Conservation (phyloP, 2,113 vertebrate genomes). For the Brienomyrus longianalis region DNA sequence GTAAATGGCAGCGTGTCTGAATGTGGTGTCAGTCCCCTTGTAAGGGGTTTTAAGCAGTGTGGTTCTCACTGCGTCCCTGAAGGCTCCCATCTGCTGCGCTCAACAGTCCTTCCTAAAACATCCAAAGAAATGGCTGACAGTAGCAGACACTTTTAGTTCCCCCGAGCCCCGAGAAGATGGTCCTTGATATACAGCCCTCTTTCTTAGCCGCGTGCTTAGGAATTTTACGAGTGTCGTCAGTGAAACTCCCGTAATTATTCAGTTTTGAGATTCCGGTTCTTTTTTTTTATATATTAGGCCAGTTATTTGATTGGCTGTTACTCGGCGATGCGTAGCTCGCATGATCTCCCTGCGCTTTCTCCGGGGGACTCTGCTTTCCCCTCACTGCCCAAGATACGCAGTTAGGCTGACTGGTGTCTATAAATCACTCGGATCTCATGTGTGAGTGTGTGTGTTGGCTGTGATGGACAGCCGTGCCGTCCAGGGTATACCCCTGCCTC, state of each 20-base stretch:
- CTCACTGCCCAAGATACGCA: not conserved
- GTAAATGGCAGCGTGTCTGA: not conserved
- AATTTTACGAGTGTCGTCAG: constrained; percentile 18
- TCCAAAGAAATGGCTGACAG: constrained; percentile 49
- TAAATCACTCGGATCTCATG: not conserved
- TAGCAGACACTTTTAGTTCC: constrained; percentile 42
- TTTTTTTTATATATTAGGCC: not conserved
- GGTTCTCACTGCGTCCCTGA: not conserved
- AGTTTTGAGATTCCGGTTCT: constrained; percentile 20
- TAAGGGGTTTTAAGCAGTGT: not conserved
- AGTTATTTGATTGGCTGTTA: not conserved
- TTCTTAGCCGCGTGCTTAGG: constrained; percentile 9
- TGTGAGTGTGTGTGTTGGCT: not conserved
- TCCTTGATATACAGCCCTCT: constrained; percentile 32
- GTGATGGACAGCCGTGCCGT: not conserved
- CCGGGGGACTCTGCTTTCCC: not conserved
- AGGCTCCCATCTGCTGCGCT: not conserved
- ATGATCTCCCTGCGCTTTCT: not conserved
- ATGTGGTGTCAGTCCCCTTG: not conserved
- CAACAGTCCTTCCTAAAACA: not conserved
- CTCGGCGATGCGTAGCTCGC: not conserved
- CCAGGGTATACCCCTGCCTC: not conserved
- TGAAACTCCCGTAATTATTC: not conserved
- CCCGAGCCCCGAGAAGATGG: constrained; percentile 26
- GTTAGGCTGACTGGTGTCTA: not conserved